These are phyloP conservation scores for Podargus strigoides DNA, from an alignment of 2,797 vertebrate genomes.

Conservation along the genomic window DNA sequence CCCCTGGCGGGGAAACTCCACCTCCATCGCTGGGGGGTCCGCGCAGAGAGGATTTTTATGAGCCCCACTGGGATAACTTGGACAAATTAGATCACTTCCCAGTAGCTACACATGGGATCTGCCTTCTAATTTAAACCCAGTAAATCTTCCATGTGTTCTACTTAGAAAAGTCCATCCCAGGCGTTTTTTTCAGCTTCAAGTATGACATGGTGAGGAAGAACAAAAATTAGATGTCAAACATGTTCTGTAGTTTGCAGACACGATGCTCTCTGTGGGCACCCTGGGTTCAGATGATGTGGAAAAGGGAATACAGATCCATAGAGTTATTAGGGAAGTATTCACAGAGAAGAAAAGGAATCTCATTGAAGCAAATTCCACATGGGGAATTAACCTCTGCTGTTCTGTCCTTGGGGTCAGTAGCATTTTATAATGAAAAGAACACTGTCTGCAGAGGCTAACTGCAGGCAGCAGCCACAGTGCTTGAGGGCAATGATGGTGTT, in stretches of 20 bases:
- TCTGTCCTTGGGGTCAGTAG: not conserved
- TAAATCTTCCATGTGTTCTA: not conserved
- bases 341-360: not conserved
- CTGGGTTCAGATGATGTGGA: not conserved
- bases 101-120: not conserved
- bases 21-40: accelerated
- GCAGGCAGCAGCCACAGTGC: not conserved
- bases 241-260: not conserved
- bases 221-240: not conserved
- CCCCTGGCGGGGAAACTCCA: not conserved
- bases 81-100: not conserved
- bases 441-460: not conserved
- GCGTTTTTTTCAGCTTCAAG: not conserved
- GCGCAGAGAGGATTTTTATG: not conserved
- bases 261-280: not conserved
- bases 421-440: not conserved
- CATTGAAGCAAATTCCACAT: not conserved
- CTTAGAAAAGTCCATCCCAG: not conserved
- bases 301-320: not conserved
- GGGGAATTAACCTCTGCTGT: not conserved
- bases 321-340: not conserved
- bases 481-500: not conserved
- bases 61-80: not conserved
- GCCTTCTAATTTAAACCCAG: not conserved
- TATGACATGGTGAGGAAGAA: not conserved